Percentiles rank a stretch among this genome's conserved stretches.
Conservation (phyloP, 2,113 vertebrate genomes). For the Prunella fulvescens region DNA sequence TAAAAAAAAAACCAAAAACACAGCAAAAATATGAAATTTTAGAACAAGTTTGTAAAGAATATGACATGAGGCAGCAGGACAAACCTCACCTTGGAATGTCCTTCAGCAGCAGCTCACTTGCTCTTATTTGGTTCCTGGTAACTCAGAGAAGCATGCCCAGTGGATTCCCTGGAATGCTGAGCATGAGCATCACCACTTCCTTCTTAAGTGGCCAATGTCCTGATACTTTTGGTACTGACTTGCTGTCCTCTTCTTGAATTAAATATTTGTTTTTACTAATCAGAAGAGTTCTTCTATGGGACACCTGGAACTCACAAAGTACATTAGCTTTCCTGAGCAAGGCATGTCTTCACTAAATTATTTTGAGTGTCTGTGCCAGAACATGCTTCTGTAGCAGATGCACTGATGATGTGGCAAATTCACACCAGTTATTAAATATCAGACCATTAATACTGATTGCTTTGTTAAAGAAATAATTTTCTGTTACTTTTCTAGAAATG, state of each 20-base stretch:
- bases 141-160: background rate
- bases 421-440: background rate
- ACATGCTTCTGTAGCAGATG: background rate
- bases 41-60: background rate
- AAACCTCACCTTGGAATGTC: background rate
- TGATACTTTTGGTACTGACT: background rate
- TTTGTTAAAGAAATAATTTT: background rate
- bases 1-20: background rate
- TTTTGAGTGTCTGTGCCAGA: background rate
- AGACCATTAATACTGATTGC: background rate
- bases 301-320: background rate
- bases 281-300: background rate
- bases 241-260: background rate
- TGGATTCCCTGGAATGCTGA: fast-evolving
- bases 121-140: background rate
- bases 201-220: background rate
- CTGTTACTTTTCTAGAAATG: background rate
- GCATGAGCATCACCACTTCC: background rate
- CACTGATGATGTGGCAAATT: background rate
- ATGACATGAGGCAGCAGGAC: background rate
- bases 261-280: background rate
- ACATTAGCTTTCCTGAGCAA: background rate
- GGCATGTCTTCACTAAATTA: background rate
- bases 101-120: background rate
- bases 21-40: background rate